phyloP scores from a whole-genome alignment of 2,797 vertebrate genomes.

The Macropodus opercularis region DNA sequence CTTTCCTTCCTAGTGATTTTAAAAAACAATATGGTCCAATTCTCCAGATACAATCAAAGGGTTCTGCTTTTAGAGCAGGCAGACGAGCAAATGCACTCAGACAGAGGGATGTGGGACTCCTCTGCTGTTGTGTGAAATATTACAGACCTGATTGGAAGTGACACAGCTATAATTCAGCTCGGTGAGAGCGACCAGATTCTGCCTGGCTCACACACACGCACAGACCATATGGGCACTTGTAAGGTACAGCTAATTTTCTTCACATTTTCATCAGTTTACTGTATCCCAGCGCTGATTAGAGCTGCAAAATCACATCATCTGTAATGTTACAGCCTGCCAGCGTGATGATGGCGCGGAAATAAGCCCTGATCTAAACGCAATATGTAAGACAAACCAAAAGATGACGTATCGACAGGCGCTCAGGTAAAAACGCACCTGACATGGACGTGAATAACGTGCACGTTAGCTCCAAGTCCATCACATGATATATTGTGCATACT shows the following conservation, averaged over 20 bases:
- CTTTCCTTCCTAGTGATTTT: constrained; percentile 43
- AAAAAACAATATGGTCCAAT: constrained; percentile 45
- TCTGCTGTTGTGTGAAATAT: constrained; percentile 70
- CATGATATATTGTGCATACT: constrained; percentile 2
- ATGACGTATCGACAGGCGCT: not conserved
- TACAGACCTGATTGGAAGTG: constrained; percentile 74
- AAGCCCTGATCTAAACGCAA: constrained; percentile 14
- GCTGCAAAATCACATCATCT: constrained; percentile 23
- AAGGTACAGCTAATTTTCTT: constrained; percentile 35
- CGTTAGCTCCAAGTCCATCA: not conserved
- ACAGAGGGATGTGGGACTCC: constrained; percentile 59
- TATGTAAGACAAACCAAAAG: constrained; percentile 24
- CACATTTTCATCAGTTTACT: constrained; percentile 36
- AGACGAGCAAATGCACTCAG: constrained; percentile 63
- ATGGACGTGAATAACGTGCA: not conserved
- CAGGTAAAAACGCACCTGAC: not conserved
- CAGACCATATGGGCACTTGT: constrained; percentile 28
- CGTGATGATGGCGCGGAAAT: constrained; percentile 13
- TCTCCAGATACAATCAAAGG: constrained; percentile 53
- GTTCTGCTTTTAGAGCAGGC: constrained; percentile 52
- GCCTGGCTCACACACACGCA: constrained; percentile 13
- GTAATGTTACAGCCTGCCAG: constrained; percentile 25
- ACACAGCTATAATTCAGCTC: constrained; percentile 74
- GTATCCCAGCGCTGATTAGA: constrained; percentile 25
- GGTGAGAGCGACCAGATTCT: constrained; percentile 48